A percentile compares a stretch with the other conserved stretches of the same genome.
Evolutionary conservation across 92 coral and sea anemone species (phyloP).

Genomic region (Phenganax stokvisi): DNA sequence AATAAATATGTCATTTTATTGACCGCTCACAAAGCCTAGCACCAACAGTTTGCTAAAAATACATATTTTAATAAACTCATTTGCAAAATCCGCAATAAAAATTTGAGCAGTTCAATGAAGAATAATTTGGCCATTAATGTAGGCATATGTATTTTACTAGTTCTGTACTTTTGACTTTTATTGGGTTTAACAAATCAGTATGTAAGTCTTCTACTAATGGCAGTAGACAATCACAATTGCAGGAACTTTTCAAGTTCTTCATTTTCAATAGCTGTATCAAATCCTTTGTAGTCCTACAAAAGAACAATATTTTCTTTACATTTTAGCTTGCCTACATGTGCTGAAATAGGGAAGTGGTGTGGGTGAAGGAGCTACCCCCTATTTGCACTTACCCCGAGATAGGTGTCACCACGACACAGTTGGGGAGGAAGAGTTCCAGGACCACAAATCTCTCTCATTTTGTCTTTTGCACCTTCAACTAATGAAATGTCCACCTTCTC

Average conservation of each 20-base stretch:
- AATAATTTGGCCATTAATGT: neutral
- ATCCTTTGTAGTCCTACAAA: slow-evolving; percentile 55
- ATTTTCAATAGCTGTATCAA: slow-evolving; percentile 66
- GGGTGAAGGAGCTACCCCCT: neutral
- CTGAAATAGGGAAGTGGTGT: neutral
- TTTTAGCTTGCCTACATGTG: neutral
- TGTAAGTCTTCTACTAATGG: neutral
- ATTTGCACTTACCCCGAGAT: slow-evolving; percentile 71
- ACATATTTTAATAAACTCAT: too few relatives aligned
- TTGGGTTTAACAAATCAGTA: neutral
- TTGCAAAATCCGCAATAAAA: too few relatives aligned
- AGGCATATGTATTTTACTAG: neutral
- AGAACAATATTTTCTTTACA: neutral
- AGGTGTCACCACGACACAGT: slow-evolving; percentile 68
- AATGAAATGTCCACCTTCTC: slow-evolving; percentile 58
- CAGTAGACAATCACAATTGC: slow-evolving; percentile 38
- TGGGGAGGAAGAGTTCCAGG: slow-evolving; percentile 73
- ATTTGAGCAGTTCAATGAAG: too few relatives aligned
- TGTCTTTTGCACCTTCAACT: slow-evolving; percentile 52
- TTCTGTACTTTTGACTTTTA: neutral
- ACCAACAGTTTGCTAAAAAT: too few relatives aligned
- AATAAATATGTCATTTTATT: too few relatives aligned
- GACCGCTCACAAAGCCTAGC: too few relatives aligned
- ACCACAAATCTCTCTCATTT: slow-evolving; percentile 67
- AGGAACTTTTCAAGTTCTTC: slow-evolving; percentile 60